Evolutionary conservation across 2,888 invertebrate genomes (phyloP).

Genomic region (Nezara viridula): DNA sequence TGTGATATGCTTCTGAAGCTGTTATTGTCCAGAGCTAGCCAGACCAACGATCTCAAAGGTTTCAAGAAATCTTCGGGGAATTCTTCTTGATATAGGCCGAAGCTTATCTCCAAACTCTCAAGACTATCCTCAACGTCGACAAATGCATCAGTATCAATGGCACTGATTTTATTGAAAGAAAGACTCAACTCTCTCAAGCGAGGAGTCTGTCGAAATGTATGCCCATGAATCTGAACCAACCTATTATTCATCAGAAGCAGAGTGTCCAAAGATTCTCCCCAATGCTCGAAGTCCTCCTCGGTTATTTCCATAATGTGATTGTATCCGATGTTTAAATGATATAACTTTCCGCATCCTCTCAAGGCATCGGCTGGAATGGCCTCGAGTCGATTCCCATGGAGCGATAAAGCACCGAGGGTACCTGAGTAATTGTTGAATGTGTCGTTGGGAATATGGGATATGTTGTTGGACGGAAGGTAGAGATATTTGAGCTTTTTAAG

Average conservation of each 20-base stretch:
- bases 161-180: slow-evolving; percentile 90
- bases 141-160: slow-evolving; percentile 86
- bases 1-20: slow-evolving; percentile 82
- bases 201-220: slow-evolving; percentile 80
- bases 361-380: slow-evolving; percentile 80
- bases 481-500: slow-evolving; percentile 82
- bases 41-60: slow-evolving; percentile 81
- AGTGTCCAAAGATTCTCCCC: slow-evolving; percentile 85
- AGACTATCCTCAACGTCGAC: slow-evolving; percentile 81
- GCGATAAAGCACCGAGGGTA: slow-evolving; percentile 81
- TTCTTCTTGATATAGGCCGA: slow-evolving; percentile 84
- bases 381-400: slow-evolving; percentile 85
- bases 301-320: slow-evolving; percentile 80
- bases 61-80: slow-evolving; percentile 83
- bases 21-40: slow-evolving; percentile 90
- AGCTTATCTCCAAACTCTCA: slow-evolving; percentile 88
- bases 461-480: slow-evolving; percentile 85
- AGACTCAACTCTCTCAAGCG: slow-evolving; percentile 89
- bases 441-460: slow-evolving; percentile 76
- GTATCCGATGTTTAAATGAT: slow-evolving; percentile 91
- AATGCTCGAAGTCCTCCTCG: slow-evolving; percentile 81
- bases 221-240: slow-evolving; percentile 78
- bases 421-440: slow-evolving; percentile 74
- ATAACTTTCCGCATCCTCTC: slow-evolving; percentile 79
- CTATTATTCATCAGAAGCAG: slow-evolving; percentile 87